Percentiles rank a stretch among this genome's conserved stretches.
Evolutionary conservation across 2,888 invertebrate species (phyloP).

Genomic region (Zygaena filipendulae): DNA sequence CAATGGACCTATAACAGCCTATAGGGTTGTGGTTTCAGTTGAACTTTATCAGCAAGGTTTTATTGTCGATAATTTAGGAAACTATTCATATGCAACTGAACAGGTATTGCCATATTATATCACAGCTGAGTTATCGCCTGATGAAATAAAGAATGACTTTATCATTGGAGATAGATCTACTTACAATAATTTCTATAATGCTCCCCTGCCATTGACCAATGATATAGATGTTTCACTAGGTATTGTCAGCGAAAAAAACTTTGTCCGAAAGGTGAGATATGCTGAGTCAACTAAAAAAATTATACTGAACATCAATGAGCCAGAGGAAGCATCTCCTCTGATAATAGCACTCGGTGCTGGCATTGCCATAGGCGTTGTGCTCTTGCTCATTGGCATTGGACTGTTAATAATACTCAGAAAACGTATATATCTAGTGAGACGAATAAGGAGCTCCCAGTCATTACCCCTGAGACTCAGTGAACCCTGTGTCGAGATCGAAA

Average conservation of each 20-base stretch:
- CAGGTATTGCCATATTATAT: constrained; percentile 84
- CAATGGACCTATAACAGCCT: constrained; percentile 81
- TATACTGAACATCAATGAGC: constrained; percentile 60
- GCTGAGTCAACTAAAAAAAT: constrained; percentile 67
- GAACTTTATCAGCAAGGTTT: constrained; percentile 73
- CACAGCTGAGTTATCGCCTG: constrained; percentile 80
- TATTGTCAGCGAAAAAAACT: constrained; percentile 75
- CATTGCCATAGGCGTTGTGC: constrained; percentile 77
- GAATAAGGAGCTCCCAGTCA: constrained; percentile 57
- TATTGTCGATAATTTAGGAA: constrained; percentile 69
- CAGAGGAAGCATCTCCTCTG: constrained; percentile 53
- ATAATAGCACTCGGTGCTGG: constrained; percentile 65
- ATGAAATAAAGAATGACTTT: constrained; percentile 74
- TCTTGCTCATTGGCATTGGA: constrained; percentile 73
- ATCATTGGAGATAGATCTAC: constrained; percentile 79
- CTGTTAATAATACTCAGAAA: constrained; percentile 71
- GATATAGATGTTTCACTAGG: constrained; percentile 78
- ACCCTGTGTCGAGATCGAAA: constrained; percentile 83
- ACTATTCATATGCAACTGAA: constrained; percentile 73
- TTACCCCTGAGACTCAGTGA: constrained; percentile 81
- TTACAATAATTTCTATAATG: constrained; percentile 83
- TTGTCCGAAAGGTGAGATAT: constrained; percentile 73
- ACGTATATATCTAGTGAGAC: constrained; percentile 47
- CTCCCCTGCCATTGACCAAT: constrained; percentile 71
- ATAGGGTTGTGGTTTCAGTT: constrained; percentile 79